These are phyloP conservation scores for Corynorhinus townsendii DNA, from an alignment of 2,113 vertebrate genomes.

Conservation along the genomic window DNA sequence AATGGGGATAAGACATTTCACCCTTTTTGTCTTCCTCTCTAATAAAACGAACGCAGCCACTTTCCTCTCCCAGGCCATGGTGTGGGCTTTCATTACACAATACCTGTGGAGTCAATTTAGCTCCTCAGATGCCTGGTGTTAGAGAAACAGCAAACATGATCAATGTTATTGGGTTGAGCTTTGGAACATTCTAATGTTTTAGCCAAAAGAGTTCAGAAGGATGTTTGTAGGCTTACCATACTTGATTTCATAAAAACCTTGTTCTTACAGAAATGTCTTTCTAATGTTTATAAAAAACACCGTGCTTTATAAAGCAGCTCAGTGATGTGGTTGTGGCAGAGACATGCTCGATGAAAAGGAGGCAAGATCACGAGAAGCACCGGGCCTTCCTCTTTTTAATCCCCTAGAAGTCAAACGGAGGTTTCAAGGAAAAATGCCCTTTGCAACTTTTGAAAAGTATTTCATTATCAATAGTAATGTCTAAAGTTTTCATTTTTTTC, in stretches of 20 bases:
- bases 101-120: conserved; percentile 47
- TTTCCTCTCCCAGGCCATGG: neutral
- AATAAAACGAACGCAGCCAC: conserved; percentile 9
- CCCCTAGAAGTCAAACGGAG: neutral
- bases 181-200: neutral
- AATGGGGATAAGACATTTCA: neutral
- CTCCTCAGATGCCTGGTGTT: conserved; percentile 44
- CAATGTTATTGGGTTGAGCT: neutral
- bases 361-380: neutral
- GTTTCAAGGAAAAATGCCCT: neutral
- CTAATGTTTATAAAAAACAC: neutral
- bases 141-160: conserved; percentile 61
- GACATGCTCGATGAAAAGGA: neutral
- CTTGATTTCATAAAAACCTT: neutral
- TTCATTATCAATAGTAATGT: neutral
- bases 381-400: neutral
- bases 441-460: neutral
- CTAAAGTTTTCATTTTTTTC: neutral
- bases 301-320: neutral
- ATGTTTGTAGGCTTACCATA: neutral
- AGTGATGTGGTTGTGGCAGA: neutral
- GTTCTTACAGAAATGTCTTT: neutral
- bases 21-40: conserved; percentile 9
- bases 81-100: conserved; percentile 51
- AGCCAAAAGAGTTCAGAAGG: neutral